These are phyloP conservation scores for Lytechinus variegatus DNA, from an alignment of 35 echinoderm and acorn worm genomes.

Conservation along the genomic window DNA sequence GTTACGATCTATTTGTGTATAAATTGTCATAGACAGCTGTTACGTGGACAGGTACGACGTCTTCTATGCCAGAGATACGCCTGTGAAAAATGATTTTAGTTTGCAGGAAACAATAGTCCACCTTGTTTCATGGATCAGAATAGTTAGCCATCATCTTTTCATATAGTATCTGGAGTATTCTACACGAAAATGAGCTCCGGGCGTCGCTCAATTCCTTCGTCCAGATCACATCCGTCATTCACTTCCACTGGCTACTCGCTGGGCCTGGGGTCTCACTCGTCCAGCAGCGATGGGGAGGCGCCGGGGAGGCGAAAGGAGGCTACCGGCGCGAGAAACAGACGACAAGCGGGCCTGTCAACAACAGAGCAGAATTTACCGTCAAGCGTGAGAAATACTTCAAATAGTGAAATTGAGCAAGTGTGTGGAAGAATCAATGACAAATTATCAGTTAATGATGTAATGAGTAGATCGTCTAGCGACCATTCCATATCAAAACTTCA, in stretches of 20 bases:
- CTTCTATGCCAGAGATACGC: neutral
- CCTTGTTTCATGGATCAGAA: neutral
- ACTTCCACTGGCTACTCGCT: neutral
- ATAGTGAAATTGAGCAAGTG: slow-evolving; percentile 6
- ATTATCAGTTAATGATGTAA: neutral
- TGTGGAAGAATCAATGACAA: neutral
- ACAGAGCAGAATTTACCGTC: neutral
- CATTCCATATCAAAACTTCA: slow-evolving; percentile 3
- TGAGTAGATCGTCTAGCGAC: neutral
- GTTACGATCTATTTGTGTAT: neutral
- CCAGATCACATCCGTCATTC: neutral
- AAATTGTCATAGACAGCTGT: neutral
- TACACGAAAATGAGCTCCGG: neutral
- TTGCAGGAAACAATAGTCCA: neutral
- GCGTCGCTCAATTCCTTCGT: neutral
- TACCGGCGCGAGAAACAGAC: neutral
- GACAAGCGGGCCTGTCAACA: slow-evolving; percentile 7
- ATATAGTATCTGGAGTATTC: neutral
- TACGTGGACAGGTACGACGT: neutral
- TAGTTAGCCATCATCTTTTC: neutral
- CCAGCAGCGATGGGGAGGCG: neutral
- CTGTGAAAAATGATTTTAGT: neutral
- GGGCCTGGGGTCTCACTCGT: neutral
- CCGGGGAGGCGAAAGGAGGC: neutral
- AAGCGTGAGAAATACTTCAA: neutral